A percentile compares a stretch with the other conserved stretches of the same genome.
Conservation (phyloP, 2,888 invertebrate genomes). For the Cecidostiba fungosa region DNA sequence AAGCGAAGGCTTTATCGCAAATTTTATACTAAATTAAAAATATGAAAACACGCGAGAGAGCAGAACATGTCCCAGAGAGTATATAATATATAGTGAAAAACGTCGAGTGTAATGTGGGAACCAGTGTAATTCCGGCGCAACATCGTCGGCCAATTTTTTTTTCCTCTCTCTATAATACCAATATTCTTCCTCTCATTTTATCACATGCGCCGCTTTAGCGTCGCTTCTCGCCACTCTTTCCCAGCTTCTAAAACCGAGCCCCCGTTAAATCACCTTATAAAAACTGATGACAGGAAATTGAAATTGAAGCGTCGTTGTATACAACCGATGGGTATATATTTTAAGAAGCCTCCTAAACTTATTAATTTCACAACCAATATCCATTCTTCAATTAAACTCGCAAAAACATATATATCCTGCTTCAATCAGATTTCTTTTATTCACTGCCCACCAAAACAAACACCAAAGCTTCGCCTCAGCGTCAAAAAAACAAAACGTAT, state of each 20-base stretch:
- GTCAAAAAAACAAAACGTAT: neutral
- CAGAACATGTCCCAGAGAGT: neutral
- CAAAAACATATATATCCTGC: no score
- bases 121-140: constrained; percentile 41
- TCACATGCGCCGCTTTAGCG: constrained; percentile 27
- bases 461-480: neutral
- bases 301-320: constrained; percentile 26
- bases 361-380: neutral
- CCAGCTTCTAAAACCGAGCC: constrained; percentile 38
- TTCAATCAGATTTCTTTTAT: no score
- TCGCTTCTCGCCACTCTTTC: constrained; percentile 22
- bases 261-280: constrained; percentile 51
- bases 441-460: neutral
- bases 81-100: neutral
- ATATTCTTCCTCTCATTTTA: constrained; percentile 48
- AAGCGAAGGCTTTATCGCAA: neutral
- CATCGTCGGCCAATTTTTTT: constrained; percentile 46
- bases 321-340: neutral
- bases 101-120: constrained; percentile 53
- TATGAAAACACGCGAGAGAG: neutral
- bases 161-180: neutral
- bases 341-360: neutral
- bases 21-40: neutral
- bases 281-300: constrained; percentile 60
- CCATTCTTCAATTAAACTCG: neutral